Evolutionary conservation across 2,113 vertebrate species (phyloP).

Genomic region (Apus apus): DNA sequence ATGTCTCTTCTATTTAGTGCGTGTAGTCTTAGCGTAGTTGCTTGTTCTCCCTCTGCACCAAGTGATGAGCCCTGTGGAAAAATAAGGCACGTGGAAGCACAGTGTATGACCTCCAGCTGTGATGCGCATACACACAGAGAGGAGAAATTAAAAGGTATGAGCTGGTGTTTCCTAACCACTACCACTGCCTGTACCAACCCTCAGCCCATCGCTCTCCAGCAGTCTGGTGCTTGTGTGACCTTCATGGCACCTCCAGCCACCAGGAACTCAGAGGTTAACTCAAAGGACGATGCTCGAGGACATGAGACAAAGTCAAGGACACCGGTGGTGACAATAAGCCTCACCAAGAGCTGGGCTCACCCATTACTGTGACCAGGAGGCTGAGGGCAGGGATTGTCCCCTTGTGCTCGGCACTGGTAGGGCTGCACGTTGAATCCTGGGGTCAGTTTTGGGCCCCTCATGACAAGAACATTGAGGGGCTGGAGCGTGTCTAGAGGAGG

Average conservation of each 20-base stretch:
- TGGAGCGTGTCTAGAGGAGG: too few relatives aligned
- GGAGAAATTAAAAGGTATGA: neutral
- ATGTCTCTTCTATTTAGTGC: too few relatives aligned
- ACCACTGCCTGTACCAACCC: fast-evolving
- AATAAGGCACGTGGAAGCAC: neutral
- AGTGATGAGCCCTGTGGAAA: neutral
- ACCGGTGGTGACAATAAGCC: fast-evolving
- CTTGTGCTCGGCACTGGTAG: too few relatives aligned
- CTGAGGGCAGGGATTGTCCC: too few relatives aligned
- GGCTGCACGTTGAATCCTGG: too few relatives aligned
- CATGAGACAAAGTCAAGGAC: neutral
- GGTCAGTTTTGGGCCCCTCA: too few relatives aligned
- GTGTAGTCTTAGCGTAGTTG: too few relatives aligned
- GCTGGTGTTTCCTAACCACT: neutral
- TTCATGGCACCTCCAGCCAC: neutral
- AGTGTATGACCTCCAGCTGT: fast-evolving
- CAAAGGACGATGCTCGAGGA: neutral
- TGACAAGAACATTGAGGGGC: too few relatives aligned
- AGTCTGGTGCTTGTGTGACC: fast-evolving
- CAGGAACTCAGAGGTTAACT: fast-evolving
- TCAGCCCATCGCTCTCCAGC: neutral
- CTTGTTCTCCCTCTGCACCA: too few relatives aligned
- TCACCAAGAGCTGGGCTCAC: neutral
- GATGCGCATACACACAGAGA: fast-evolving
- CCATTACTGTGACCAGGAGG: too few relatives aligned